Percentiles rank a stretch among this genome's conserved stretches.
These are phyloP conservation scores for Papilio protenor DNA, from an alignment of 2,888 invertebrate species.

Conservation along the genomic window DNA sequence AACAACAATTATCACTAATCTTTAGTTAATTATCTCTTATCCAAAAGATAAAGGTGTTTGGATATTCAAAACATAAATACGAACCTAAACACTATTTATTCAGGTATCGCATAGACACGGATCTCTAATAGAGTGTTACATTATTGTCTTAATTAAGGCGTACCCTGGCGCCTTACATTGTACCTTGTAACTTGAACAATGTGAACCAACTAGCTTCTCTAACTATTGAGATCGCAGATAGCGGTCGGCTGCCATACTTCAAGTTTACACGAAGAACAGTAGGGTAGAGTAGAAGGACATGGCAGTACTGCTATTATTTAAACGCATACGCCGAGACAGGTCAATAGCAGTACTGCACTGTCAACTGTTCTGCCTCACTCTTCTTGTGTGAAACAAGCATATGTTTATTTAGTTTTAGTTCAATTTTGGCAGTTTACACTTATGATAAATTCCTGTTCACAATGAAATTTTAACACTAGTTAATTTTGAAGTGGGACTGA, in stretches of 20 bases:
- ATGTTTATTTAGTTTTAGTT: neutral
- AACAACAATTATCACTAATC: too few species aligned
- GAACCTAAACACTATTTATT: neutral
- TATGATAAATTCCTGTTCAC: neutral
- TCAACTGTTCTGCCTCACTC: neutral
- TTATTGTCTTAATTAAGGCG: slow-evolving; percentile 41
- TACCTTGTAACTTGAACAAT: slow-evolving; percentile 26
- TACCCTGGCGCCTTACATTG: slow-evolving; percentile 32
- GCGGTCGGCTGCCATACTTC: neutral
- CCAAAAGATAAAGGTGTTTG: too few species aligned
- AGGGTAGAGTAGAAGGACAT: neutral
- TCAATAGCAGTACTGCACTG: neutral
- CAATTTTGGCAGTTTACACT: slow-evolving; percentile 13
- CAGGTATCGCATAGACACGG: neutral
- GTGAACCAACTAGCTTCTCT: slow-evolving; percentile 15
- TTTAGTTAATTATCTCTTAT: too few species aligned
- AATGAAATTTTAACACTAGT: too few species aligned
- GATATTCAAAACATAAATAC: too few species aligned
- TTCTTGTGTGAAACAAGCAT: neutral
- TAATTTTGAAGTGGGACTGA: too few species aligned
- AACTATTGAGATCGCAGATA: slow-evolving; percentile 30
- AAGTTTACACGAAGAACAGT: neutral
- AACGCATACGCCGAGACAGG: neutral
- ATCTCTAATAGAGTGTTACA: slow-evolving; percentile 29
- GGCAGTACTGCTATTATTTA: neutral